Evolutionary conservation across 2,888 invertebrate species (phyloP).

Genomic region (Orchesellides sinensis): DNA sequence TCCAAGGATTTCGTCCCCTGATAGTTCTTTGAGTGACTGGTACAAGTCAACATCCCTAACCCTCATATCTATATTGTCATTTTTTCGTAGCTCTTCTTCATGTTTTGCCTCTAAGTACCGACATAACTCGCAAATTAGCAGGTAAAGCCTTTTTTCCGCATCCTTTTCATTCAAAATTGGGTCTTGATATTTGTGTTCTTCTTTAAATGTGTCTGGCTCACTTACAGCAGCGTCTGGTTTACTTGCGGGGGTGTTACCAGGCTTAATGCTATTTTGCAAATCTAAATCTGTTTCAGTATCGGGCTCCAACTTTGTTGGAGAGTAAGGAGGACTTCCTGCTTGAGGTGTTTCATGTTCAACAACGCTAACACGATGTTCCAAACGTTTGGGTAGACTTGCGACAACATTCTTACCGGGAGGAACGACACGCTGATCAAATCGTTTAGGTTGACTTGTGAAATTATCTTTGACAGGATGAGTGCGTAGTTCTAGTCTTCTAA

Average conservation of each 20-base stretch:
- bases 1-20: conserved; percentile 44
- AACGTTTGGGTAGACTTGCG: no score
- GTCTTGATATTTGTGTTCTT: conserved; percentile 49
- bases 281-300: neutral
- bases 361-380: no score
- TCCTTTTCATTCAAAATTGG: conserved; percentile 70
- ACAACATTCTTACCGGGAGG: no score
- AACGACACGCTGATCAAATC: no score
- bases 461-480: no score
- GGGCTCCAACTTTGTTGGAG: neutral
- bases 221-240: no score
- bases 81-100: conserved; percentile 10
- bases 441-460: no score
- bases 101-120: conserved; percentile 43
- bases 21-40: neutral
- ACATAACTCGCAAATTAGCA: conserved; percentile 68
- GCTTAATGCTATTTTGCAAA: no score
- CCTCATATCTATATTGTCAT: conserved; percentile 31
- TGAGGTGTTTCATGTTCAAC: no score
- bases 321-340: neutral
- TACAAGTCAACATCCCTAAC: conserved; percentile 1
- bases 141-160: conserved; percentile 56
- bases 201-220: neutral
- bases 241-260: no score
- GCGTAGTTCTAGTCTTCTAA: no score